Conservation (phyloP, 2,797 vertebrate genomes). For the Onychomys leucogaster region DNA sequence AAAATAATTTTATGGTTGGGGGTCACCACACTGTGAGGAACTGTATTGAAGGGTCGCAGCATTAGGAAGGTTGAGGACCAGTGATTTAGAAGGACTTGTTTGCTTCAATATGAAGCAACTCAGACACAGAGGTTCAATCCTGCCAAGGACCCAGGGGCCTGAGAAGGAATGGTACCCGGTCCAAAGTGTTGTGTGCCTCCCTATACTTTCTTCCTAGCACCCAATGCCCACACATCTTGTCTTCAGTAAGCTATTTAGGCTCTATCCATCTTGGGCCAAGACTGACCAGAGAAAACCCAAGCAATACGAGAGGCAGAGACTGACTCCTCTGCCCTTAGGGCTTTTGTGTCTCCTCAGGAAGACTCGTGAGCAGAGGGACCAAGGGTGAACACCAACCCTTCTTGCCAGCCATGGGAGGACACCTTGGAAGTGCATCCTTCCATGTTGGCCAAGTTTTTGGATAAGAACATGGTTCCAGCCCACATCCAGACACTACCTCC, state of each 20-base stretch:
- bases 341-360: background rate
- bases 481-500: background rate
- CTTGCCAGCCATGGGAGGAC: background rate
- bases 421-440: background rate
- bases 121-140: background rate
- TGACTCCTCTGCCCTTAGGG: background rate
- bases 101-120: background rate
- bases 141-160: background rate
- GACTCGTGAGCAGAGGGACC: accelerated
- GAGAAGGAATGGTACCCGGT: background rate
- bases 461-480: background rate
- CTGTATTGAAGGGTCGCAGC: background rate
- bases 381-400: background rate
- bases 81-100: background rate
- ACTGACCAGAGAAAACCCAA: background rate
- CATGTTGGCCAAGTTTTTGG: background rate
- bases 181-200: background rate
- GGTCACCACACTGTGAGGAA: background rate
- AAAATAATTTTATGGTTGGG: background rate
- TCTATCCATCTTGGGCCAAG: background rate
- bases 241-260: background rate
- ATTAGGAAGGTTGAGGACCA: background rate
- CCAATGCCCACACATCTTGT: background rate
- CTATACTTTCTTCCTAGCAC: background rate
- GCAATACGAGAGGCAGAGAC: background rate